Conservation (phyloP, 2,113 vertebrate genomes). For the Nothoprocta pentlandii region DNA sequence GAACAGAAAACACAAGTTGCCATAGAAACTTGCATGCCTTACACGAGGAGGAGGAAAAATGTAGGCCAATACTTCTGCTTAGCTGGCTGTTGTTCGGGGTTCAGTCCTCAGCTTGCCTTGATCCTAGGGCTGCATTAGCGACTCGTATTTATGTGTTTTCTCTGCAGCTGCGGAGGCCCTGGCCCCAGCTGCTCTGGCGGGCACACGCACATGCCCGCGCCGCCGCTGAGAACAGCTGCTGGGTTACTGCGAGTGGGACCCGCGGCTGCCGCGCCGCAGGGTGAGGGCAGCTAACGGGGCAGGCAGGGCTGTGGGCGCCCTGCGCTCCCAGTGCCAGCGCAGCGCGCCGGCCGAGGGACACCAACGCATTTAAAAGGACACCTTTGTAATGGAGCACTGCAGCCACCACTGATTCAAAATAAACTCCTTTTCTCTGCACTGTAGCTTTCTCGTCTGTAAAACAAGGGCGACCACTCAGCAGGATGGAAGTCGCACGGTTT, state of each 20-base stretch:
- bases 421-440: not conserved
- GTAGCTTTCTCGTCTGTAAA: not conserved
- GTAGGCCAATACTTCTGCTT: conserved; percentile 83
- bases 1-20: conserved; percentile 79
- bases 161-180: fast-evolving
- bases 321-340: no score
- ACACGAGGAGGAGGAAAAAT: conserved; percentile 72
- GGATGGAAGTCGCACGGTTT: fast-evolving
- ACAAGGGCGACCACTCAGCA: fast-evolving
- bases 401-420: not conserved
- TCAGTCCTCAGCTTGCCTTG: conserved; percentile 1
- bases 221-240: conserved; percentile 50
- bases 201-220: not conserved
- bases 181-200: not conserved
- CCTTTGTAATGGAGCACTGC: not conserved
- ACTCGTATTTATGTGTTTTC: not conserved
- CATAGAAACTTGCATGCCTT: conserved; percentile 80
- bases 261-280: not conserved
- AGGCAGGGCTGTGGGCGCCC: no score
- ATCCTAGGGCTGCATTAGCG: not conserved
- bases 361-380: not conserved
- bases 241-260: conserved; percentile 28
- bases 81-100: conserved; percentile 64
- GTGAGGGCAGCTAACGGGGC: conserved; percentile 29
- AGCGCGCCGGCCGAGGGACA: not conserved